phyloP scores from a whole-genome alignment of 2,888 invertebrate species.

The Acrobasis suavella region DNA sequence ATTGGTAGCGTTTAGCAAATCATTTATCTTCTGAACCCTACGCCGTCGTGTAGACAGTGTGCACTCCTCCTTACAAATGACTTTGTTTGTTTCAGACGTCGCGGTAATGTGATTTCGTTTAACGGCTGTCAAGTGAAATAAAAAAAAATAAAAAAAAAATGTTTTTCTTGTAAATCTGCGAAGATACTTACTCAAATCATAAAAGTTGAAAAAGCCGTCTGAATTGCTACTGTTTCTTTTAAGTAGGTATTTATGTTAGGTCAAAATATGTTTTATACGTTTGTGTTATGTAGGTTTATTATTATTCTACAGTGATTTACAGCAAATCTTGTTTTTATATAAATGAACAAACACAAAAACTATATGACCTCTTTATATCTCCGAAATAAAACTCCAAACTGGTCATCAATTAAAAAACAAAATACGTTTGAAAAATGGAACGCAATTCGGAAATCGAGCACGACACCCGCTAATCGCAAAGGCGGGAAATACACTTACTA shows the following conservation, averaged over 20 bases:
- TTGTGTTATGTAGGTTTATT: too few species aligned
- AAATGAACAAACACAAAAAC: not conserved
- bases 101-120: conserved; percentile 1
- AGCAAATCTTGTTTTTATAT: too few species aligned
- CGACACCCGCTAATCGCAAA: conserved; percentile 46
- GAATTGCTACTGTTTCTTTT: too few species aligned
- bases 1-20: conserved; percentile 36
- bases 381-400: not conserved
- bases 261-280: too few species aligned
- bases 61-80: conserved; percentile 24
- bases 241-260: too few species aligned
- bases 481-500: conserved; percentile 41
- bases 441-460: conserved; percentile 48
- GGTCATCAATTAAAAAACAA: conserved; percentile 30
- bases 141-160: conserved; percentile 2
- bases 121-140: not conserved
- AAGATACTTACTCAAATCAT: too few species aligned
- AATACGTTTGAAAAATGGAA: conserved; percentile 46
- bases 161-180: not conserved
- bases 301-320: too few species aligned
- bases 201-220: not conserved
- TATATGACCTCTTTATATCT: not conserved
- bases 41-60: conserved; percentile 12
- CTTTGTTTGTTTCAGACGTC: conserved; percentile 23
- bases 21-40: conserved; percentile 51